A percentile compares a stretch with the other conserved stretches of the same genome.
These are phyloP conservation scores for Procavia capensis DNA, from an alignment of 2,113 vertebrate genomes.

Conservation along the genomic window DNA sequence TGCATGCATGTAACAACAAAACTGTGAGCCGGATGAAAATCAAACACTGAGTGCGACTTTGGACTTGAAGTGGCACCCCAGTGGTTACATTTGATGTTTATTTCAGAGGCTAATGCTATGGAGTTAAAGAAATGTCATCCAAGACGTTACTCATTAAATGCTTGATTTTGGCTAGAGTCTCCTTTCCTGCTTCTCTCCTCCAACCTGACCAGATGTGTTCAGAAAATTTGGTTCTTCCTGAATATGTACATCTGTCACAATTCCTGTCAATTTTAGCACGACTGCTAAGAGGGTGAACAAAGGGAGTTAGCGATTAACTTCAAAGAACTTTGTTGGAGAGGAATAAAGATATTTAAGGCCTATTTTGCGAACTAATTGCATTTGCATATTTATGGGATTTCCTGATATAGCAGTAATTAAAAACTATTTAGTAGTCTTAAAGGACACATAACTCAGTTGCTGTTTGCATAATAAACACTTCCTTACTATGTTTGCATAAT, in stretches of 20 bases:
- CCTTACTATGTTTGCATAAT: slow-evolving; percentile 86
- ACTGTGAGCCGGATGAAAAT: slow-evolving; percentile 30
- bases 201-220: slow-evolving; percentile 80
- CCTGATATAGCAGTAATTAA: slow-evolving; percentile 88
- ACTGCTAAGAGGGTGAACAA: slow-evolving; percentile 80
- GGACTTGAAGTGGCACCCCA: not conserved
- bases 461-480: slow-evolving; percentile 87
- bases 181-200: slow-evolving; percentile 11
- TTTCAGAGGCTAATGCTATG: not conserved
- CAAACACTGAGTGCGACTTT: slow-evolving; percentile 5
- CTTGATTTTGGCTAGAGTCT: not conserved
- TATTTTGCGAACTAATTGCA: slow-evolving; percentile 87
- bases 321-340: slow-evolving; percentile 86
- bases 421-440: slow-evolving; percentile 88
- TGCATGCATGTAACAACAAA: not conserved
- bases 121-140: not conserved
- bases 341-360: slow-evolving; percentile 87
- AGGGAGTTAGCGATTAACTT: slow-evolving; percentile 84
- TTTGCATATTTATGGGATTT: slow-evolving; percentile 88
- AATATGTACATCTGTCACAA: slow-evolving; percentile 84
- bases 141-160: not conserved
- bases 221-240: slow-evolving; percentile 67
- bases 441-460: slow-evolving; percentile 87
- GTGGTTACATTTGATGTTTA: not conserved
- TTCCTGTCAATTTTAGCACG: slow-evolving; percentile 77